Base-by-base conservation (phyloP, 2,888 invertebrate genomes). In the Drosophila peninsularis region DNA sequence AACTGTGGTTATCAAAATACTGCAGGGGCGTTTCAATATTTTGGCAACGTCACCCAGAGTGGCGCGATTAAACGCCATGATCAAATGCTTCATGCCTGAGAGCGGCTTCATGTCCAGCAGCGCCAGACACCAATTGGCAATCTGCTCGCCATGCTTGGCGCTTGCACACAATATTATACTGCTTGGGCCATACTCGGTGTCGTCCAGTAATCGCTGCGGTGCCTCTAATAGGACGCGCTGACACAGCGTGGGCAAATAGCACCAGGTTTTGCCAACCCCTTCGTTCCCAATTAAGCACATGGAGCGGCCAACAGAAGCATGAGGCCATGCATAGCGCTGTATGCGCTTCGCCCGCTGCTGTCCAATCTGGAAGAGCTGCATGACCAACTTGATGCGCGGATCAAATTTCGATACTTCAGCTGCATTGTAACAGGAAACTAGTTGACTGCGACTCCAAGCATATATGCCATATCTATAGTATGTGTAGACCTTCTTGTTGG, bases 291-390 rank as follows among this genome's bases (percentile, higher is more conserved):
- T 36, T 0, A 62, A 32, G 7, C 66, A 71, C 14, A 81, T 10
- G 6, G 81, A 71, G 10, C 62, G 49, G 0, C 71, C 79, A 1
- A 27, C 7, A 4, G 64, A 32, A 2, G 52, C 41, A 49, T 83
- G 83, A 0, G 73, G 58, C 81, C 81, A 81, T 44, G 79, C 64
- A 57, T 21, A 78, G 2, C 74, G 62, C 17, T 81, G 83, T 1
- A 69, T 14, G 7, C 54, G 14, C 5, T 3, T 50, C 10, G 71
- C 76, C 1, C 32, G 55, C 0, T 1, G 5, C 11, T 32, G 3
- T 0, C 32, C 61, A 11, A 73, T n/a, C 0, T 17, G 1, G 0
- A 67, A 6, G 0, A 7, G 0, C 0, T 9, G 10, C 68, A 80
- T 73, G 2, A 11, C 37, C 0, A 1, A 0, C 19, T 21, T 58